Percentiles rank a stretch among this genome's conserved stretches.
Conservation (phyloP, 2,797 vertebrate genomes). For the Enteromius viviparus region DNA sequence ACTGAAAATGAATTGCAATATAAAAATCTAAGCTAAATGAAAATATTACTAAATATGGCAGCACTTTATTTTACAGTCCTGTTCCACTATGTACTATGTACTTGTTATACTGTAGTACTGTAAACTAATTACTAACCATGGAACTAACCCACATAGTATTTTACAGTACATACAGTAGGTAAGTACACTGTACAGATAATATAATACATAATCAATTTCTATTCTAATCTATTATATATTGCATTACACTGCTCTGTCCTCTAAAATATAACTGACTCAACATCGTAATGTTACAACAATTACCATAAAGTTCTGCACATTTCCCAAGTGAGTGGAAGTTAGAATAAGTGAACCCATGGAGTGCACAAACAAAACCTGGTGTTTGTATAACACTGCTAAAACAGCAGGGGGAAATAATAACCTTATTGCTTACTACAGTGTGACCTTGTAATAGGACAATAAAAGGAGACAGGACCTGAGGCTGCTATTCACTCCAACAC, state of each 20-base stretch:
- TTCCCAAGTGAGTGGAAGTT: neutral
- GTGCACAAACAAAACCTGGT: neutral
- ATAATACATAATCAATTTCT: neutral
- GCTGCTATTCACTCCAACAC: slow-evolving; percentile 33
- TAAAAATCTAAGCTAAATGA: neutral
- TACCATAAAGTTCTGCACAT: neutral
- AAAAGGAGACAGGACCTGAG: slow-evolving; percentile 40
- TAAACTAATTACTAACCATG: neutral
- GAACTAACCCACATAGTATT: neutral
- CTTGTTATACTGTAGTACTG: neutral
- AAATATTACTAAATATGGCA: neutral
- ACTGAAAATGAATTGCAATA: neutral
- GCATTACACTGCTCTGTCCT: neutral
- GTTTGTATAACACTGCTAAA: neutral
- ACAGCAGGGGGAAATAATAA: neutral
- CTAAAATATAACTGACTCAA: neutral
- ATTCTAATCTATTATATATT: neutral
- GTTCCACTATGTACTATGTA: neutral
- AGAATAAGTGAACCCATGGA: neutral
- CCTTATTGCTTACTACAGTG: slow-evolving; percentile 25
- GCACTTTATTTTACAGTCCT: neutral
- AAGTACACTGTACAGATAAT: neutral
- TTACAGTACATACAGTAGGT: neutral
- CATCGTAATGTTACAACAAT: neutral
- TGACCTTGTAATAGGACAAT: slow-evolving; percentile 31